Base-by-base conservation (phyloP, 53 echinoderm and acorn worm genomes). In the Temnopleurus reevesii region DNA sequence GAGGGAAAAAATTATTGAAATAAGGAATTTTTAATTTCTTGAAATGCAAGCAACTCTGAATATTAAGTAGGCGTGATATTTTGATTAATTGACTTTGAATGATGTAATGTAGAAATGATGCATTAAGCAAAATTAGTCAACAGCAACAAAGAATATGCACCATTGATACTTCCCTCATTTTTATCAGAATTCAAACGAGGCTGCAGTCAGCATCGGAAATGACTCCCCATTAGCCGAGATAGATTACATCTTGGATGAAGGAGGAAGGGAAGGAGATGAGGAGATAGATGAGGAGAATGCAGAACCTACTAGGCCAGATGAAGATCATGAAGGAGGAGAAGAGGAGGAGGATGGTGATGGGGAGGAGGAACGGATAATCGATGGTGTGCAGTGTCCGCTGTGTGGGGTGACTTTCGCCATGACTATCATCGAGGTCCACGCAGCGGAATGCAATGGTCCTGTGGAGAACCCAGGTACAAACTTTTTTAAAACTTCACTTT, bases 381-480 rank as follows among this genome's bases (percentile, higher is more conserved):
- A 92, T 43, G 95, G 95, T 55, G 90, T 95, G 33, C 91, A 92
- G 58, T 97, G 97, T 66, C 97, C 97, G 5, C 76, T 97, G 6
- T 97, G 97, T 71, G 92, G 91, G 17, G 90, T 92, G 12, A 56
- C 59, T n/a, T 97, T 83, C 59, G 92, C 88, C 12, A 81, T 91
- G 6, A 86, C 89, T 23, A 64, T 59, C 47, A 97, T 97, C 23
- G 97, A 95, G 91, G 93, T 83, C 1, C 97, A 97, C 86, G 97
- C 97, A 31, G 92, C 97, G 19, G 97, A 83, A 18, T 97, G 97
- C 88, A 86, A 95, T 43, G 97, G 97, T 10, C 86, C 89, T 2
- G 71, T 4, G 51, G 63, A 60, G 34, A 83, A 76, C 54, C 43
- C 65, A 86, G 65, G 54, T 91, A 53, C n/a, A n/a, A n/a, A n/a